A percentile compares a stretch with the other conserved stretches of the same genome.
Conservation (phyloP, 2,888 invertebrate genomes). For the Phytoseiulus persimilis region DNA sequence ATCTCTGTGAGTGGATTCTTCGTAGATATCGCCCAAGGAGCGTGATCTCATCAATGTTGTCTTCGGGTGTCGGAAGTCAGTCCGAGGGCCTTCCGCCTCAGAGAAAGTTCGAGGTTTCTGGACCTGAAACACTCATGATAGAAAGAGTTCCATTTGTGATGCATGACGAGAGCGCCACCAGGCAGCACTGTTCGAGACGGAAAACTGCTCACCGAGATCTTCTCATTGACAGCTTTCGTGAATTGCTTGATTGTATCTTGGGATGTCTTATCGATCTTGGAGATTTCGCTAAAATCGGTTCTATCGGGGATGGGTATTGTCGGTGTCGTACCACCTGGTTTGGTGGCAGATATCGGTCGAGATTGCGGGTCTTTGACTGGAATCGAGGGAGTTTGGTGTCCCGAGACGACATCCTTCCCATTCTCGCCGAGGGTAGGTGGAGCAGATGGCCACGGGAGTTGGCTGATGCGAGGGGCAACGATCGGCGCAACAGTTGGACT, state of each 20-base stretch:
- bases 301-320: not conserved
- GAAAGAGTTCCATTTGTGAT: not conserved
- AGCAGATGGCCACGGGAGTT: not conserved
- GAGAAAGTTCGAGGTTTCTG: constrained; percentile 16
- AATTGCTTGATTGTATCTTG: constrained; percentile 28
- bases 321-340: not conserved
- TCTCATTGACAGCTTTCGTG: constrained; percentile 16
- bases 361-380: not conserved
- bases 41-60: not conserved
- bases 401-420: not conserved
- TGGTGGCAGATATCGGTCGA: not conserved
- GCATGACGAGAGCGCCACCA: no score
- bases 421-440: not conserved
- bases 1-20: not conserved
- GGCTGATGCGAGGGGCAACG: not conserved
- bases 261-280: not conserved
- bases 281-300: not conserved
- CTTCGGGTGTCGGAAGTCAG: not conserved
- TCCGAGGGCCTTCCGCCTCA: not conserved
- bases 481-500: not conserved
- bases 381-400: not conserved
- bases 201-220: constrained; percentile 21
- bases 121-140: not conserved
- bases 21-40: constrained; percentile 13
- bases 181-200: no score